Conservation (phyloP, 2,113 vertebrate species). For the Machaerirhynchus nigripectus region DNA sequence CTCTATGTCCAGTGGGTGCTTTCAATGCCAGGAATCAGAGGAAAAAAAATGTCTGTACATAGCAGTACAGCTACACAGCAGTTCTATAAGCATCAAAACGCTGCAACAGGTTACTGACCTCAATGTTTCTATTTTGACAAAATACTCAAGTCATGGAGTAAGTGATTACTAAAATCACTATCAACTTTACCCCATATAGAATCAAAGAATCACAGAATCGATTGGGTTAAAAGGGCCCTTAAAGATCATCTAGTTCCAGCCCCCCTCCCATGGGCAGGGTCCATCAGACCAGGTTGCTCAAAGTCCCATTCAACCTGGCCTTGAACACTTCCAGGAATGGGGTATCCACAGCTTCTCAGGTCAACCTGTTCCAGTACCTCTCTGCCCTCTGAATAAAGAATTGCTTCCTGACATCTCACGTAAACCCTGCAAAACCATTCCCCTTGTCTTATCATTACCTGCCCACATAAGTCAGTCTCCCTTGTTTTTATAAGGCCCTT, state of each 20-base stretch:
- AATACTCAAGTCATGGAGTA: background rate
- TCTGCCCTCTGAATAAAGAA: background rate
- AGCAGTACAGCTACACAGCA: background rate
- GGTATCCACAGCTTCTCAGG: background rate
- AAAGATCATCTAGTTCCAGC: background rate
- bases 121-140: background rate
- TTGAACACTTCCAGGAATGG: background rate
- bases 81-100: background rate
- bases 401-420: background rate
- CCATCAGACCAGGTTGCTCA: background rate
- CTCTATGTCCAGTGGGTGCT: background rate
- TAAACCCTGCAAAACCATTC: background rate
- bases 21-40: background rate
- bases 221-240: background rate
- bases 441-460: background rate
- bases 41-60: background rate
- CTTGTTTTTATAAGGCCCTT: background rate
- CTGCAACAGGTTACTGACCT: background rate
- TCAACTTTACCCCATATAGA: background rate
- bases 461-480: fast-evolving
- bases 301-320: background rate
- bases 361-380: background rate
- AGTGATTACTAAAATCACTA: background rate
- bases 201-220: background rate
- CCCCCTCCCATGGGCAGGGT: background rate